Base-by-base conservation (phyloP, 2,797 vertebrate species). In the Tinamus major region DNA sequence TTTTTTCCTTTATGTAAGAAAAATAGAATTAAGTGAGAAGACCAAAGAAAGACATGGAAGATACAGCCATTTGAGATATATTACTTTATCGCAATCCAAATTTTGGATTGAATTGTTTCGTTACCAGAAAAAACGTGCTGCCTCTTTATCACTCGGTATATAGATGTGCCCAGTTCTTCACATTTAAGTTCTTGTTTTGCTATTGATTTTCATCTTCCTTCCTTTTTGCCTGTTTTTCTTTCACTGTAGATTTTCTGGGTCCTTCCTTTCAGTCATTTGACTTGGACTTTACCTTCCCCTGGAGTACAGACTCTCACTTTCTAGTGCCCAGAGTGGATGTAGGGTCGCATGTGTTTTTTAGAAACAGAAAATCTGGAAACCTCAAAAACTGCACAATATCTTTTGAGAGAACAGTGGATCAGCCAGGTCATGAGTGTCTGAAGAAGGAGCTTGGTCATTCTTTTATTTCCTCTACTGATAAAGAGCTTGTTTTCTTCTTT, bases 21-120 rank as follows among this genome's bases (percentile, higher is more conserved):
- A 94, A 87, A 75, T 46, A 7, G 33, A 64, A 15, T 51, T 82
- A 83, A 90, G 92, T 48, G 10, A 86, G 56, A 87, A 88, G n/a
- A 91, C 71, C 84, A 85, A 83, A 76, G n/a, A 24, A 44, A 75
- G 53, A 20, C 53, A 75, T 79, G 48, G 59, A 82, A 90, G 51
- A 35, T 21, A n/a, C 1, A 6, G 49, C 53, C 68, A 59, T 77
- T 44, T 75, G 39, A 94, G 69, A 61, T 2, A 4, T 11, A 37
- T 51, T 61, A 64, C 18, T 79, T 87, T 75, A 68, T 33, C 48
- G 68, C 6, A 6, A 87, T 63, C 27, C 33, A 71, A 49, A 75
- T 79, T 85, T 74, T 79, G 49, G 77, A 79, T 86, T 87, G 39
- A 85, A 68, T 93, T 78, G 46, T 1, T 17, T 79, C 41, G 62